Percentiles rank a stretch among this genome's conserved stretches.
Evolutionary conservation across 92 coral and sea anemone genomes (phyloP).

Genomic region (Actinostola sp.): DNA sequence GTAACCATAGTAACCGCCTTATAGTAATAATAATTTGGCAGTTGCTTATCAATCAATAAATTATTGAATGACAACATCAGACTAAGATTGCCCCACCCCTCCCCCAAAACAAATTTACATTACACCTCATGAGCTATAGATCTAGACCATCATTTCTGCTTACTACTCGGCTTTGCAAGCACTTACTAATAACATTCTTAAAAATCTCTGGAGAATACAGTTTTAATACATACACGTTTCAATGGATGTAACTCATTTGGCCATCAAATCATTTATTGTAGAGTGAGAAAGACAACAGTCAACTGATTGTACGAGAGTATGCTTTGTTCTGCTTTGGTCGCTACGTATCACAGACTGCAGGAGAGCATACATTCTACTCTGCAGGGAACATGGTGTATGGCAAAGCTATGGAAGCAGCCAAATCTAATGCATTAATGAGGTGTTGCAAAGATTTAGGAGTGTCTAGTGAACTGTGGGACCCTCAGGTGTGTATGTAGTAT

Average conservation of each 20-base stretch:
- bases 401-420: conserved; percentile 98
- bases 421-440: conserved; percentile 95
- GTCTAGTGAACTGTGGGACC: conserved; percentile 99
- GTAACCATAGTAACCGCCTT: conserved; percentile 25
- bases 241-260: not conserved
- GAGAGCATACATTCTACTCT: conserved; percentile 96
- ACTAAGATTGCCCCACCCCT: too few relatives aligned
- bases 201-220: too few relatives aligned
- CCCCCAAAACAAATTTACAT: too few relatives aligned
- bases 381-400: conserved; percentile 95
- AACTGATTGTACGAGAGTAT: conserved; percentile 93
- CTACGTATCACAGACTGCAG: conserved; percentile 91
- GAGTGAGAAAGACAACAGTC: conserved; percentile 98
- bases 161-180: too few relatives aligned
- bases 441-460: conserved; percentile 99
- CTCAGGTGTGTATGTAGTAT: conserved; percentile 69
- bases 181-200: too few relatives aligned
- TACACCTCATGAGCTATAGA: too few relatives aligned
- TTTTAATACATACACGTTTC: not conserved
- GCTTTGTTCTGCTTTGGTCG: conserved; percentile 95
- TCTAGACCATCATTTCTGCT: too few relatives aligned
- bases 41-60: too few relatives aligned
- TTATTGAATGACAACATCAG: too few relatives aligned
- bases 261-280: not conserved
- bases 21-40: too few relatives aligned